Evolutionary conservation across 2,113 vertebrate species (phyloP).

Genomic region (Cinclus mexicanus): DNA sequence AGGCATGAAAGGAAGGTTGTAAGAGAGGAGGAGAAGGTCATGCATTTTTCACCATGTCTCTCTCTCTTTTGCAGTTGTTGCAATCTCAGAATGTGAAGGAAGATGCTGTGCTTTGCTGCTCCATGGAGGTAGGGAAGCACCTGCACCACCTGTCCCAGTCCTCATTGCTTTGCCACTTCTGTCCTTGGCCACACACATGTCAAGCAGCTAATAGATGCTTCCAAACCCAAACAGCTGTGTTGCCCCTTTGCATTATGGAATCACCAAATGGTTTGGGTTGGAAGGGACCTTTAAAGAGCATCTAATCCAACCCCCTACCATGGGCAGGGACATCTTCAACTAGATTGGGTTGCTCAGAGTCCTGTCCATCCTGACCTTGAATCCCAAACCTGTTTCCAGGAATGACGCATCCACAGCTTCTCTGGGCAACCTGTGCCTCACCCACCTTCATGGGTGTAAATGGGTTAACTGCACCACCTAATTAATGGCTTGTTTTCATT

Average conservation of each 20-base stretch:
- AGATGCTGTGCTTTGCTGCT: slow-evolving; percentile 94
- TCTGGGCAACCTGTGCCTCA: neutral
- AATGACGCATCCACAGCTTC: neutral
- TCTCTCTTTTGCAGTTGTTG: slow-evolving; percentile 80
- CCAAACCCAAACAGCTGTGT: neutral
- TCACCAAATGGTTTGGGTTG: neutral
- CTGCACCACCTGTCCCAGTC: neutral
- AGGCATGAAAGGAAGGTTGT: neutral
- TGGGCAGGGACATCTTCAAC: neutral
- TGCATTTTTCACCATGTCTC: neutral
- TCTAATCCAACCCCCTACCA: neutral
- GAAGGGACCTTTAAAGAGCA: neutral
- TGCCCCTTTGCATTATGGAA: neutral
- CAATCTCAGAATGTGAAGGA: slow-evolving; percentile 93
- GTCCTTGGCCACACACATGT: neutral
- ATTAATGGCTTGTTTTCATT: too few species aligned
- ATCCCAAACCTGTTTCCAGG: neutral
- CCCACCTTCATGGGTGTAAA: neutral
- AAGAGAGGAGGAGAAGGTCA: neutral
- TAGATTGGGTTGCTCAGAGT: neutral
- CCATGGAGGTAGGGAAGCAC: slow-evolving; percentile 87
- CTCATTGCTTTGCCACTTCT: neutral
- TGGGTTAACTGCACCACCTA: too few species aligned
- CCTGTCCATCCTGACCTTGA: neutral
- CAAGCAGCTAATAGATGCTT: neutral